phyloP scores from a whole-genome alignment of 2,888 invertebrate species.

The Sipha maydis region DNA sequence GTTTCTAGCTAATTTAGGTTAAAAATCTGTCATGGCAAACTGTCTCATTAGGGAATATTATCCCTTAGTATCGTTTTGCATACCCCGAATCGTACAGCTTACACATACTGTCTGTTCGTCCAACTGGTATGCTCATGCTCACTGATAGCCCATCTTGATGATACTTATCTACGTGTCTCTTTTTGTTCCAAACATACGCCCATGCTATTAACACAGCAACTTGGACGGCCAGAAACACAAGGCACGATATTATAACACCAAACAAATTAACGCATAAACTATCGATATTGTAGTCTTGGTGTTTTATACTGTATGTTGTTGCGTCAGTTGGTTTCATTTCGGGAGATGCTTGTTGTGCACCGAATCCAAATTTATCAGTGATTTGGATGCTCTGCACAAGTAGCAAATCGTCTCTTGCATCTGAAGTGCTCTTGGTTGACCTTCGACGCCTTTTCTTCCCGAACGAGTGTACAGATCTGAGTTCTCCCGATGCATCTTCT shows the following conservation, averaged over 20 bases:
- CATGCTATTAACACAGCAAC: constrained; percentile 87
- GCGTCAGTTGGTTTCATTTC: constrained; percentile 44
- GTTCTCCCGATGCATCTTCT: constrained; percentile 76
- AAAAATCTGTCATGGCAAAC: constrained; percentile 61
- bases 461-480: constrained; percentile 70
- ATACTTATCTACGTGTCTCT: constrained; percentile 64
- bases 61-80: constrained; percentile 74
- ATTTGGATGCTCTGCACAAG: constrained; percentile 92
- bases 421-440: constrained; percentile 65
- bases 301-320: constrained; percentile 58
- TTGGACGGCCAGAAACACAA: constrained; percentile 87
- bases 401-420: constrained; percentile 80
- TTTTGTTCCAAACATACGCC: constrained; percentile 87
- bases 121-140: constrained; percentile 74
- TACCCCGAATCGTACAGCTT: constrained; percentile 90
- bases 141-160: constrained; percentile 70
- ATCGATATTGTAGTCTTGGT: constrained; percentile 63
- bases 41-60: constrained; percentile 35
- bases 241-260: constrained; percentile 85
- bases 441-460: constrained; percentile 68
- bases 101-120: constrained; percentile 80
- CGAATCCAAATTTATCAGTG: constrained; percentile 88
- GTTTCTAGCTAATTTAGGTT: constrained; percentile 46
- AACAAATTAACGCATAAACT: constrained; percentile 78
- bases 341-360: constrained; percentile 50